These are phyloP conservation scores for Tachysurus fulvidraco DNA, from an alignment of 2,113 vertebrate genomes.

Conservation along the genomic window DNA sequence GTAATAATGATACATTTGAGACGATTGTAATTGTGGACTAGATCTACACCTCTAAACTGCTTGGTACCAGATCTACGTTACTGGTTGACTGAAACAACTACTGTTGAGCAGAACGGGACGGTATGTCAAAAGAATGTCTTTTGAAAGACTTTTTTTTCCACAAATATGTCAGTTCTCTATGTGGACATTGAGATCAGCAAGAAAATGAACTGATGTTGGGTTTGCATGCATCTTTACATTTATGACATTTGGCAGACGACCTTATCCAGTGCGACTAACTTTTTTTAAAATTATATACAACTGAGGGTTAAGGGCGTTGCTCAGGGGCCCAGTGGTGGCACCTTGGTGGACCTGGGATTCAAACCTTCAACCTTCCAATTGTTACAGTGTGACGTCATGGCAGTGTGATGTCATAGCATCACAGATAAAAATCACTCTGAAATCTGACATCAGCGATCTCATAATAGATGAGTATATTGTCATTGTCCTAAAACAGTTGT, in stretches of 20 bases:
- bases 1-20: neutral
- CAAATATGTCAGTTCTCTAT: neutral
- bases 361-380: too few relatives aligned
- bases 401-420: conserved; percentile 30
- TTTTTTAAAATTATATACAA: too few relatives aligned
- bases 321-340: too few relatives aligned
- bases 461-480: neutral
- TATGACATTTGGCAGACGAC: too few relatives aligned
- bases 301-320: too few relatives aligned
- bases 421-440: conserved; percentile 44
- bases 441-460: conserved; percentile 12
- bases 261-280: too few relatives aligned
- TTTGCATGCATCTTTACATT: neutral
- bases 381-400: neutral
- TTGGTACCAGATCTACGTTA: neutral
- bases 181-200: neutral
- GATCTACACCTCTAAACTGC: neutral
- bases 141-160: neutral
- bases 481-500: neutral
- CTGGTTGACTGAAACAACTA: conserved; percentile 11
- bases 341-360: too few relatives aligned
- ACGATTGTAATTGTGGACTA: neutral
- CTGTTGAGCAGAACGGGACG: conserved; percentile 40
- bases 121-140: conserved; percentile 10
- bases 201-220: neutral